Conservation (phyloP, 2,888 invertebrate species). For the Tenthredo scrophulariae region DNA sequence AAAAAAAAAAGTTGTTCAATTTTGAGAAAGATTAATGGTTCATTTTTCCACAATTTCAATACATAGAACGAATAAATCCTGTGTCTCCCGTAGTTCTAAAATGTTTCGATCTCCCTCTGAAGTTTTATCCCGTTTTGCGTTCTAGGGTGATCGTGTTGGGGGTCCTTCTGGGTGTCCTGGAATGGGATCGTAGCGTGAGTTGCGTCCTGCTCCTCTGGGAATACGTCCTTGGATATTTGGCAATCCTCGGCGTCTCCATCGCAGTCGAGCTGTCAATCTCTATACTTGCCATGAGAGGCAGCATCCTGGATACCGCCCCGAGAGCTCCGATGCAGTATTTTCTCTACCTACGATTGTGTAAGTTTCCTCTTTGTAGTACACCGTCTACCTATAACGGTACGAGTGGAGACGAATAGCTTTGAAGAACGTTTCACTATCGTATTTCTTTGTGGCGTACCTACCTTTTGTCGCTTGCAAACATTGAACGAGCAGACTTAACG, state of each 20-base stretch:
- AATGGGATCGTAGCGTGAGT: conserved; percentile 80
- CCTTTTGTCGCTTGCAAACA: background rate
- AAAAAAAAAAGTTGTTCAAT: background rate
- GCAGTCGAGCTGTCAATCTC: conserved; percentile 86
- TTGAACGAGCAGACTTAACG: conserved; percentile 12
- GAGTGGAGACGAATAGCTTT: conserved; percentile 16
- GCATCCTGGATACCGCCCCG: conserved; percentile 88
- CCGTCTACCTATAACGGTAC: background rate
- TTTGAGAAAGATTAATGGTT: background rate
- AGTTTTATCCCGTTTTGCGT: conserved; percentile 55
- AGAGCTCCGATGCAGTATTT: conserved; percentile 89
- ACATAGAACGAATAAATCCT: background rate
- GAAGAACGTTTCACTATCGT: background rate
- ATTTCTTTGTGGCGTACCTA: conserved; percentile 19
- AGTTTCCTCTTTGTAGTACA: conserved; percentile 70
- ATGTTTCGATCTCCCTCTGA: conserved; percentile 8
- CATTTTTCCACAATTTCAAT: background rate
- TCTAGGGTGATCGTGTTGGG: conserved; percentile 83
- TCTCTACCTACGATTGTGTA: conserved; percentile 88
- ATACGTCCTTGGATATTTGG: conserved; percentile 83
- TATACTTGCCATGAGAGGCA: conserved; percentile 88
- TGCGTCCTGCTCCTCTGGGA: conserved; percentile 80
- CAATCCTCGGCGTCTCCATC: conserved; percentile 81
- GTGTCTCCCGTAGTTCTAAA: background rate
- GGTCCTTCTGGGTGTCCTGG: conserved; percentile 81